These are phyloP conservation scores for rat (Rattus norvegicus) DNA, from an alignment of 2,113 vertebrate species.

Conservation along the genomic window GRCr8 NC_086021.1:166113501-166114000, in stretches of 20 bases:
- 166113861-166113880: not conserved
- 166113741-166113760: not conserved
- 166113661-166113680: not conserved
- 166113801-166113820: not conserved
- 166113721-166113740: not conserved
- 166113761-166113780: not conserved
- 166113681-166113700: not conserved
- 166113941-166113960: not conserved
- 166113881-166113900: not conserved
- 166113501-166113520: constrained; percentile 97
- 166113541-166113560: constrained; percentile 97
- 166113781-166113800: not conserved
- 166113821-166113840: not conserved
- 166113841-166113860: not conserved
- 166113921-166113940: not conserved
- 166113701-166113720: not conserved
- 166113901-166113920: not conserved
- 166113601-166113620: not conserved
- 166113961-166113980: not conserved
- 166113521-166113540: constrained; percentile 93
- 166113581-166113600: not conserved
- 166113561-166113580: constrained; percentile 83
- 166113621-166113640: not conserved
- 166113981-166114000: not conserved
- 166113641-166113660: not conserved